Evolutionary conservation across 2,797 vertebrate species (phyloP), one percentile per base, ranked within the genome.

Genomic region (Diplodus puntazzo): DNA sequence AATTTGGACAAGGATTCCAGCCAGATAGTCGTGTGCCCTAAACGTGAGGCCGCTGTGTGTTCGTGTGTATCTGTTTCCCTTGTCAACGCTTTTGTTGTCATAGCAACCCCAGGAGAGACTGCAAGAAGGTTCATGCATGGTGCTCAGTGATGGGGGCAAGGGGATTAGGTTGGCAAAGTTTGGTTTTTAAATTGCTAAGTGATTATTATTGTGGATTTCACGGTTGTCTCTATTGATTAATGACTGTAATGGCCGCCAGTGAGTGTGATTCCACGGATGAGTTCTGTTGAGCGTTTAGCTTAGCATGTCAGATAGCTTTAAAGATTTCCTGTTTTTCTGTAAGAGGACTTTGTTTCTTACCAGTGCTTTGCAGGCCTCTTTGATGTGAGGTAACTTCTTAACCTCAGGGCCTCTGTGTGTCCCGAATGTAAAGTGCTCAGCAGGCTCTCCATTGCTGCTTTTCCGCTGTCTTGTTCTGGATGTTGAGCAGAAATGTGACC

Each of bases 1-100:
- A 96, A 97, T 97, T 97, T 97, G 96, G 97, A 95, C 95, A 97
- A 92, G 95, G 95, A 96, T 97, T 97, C 95, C 94, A 96, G 95
- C 92, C 93, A 94, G 92, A 96, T 96, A 95, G 94, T 96, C 92
- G 90, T 96, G 94, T 97, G 95, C 96, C 94, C 95, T 83, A 92
- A 96, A 96, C 95, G 93, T 96, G 92, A 95, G 92, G 91, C 93
- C 83, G 92, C 91, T 88, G 87, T 90, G 93, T 92, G 83, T 91
- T 81, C 80, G 79, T 85, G 89, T 89, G 88, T 75, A 64, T 87
- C 84, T 92, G 88, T 93, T 93, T 89, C 82, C 72, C 78, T 53
- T 80, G 84, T 89, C 92, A 83, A 91, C 52, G 85, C 81, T 77
- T 39, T 27, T 42, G 93, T 93, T 91, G 91, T 84, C 92, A 94